Base-by-base conservation (phyloP, 2,888 invertebrate species). In the Ligdia adustata region DNA sequence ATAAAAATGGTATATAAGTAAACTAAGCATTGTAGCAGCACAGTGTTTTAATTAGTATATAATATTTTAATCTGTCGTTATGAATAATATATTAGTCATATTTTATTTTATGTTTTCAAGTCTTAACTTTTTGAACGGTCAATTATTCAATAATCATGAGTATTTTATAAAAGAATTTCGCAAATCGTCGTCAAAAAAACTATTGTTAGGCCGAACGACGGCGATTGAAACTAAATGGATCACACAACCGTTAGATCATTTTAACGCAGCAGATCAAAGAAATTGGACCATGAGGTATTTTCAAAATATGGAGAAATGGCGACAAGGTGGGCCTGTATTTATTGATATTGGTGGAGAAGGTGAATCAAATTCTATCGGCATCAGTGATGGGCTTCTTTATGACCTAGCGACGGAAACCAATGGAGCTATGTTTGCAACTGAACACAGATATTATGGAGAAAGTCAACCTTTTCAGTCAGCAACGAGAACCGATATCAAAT, bases 391-490 rank as follows among this genome's bases (percentile, higher is more conserved):
- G 2, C 31, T 32, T 6, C n/a, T 18, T 4, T 9, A 16, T 2
- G 16, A 32, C 5, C 11, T 32, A 5, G 31, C 31, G 11, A n/a
- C 3, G 5, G 31, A 15, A 32, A 32, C 31, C 2, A 16, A 9
- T 9, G 31, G 31, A 2, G 16, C 9, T 3, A 9, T 32, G 31
- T 16, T 32, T 18, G 16, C 11, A 3, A 32, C 11, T 6, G 31
- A 32, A 11, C 31, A 32, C 11, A 16, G 31, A 9, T 32, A 32
- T 9, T 32, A 32, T 32, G 31, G 31, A 16, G 9, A 32, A 16
- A 16, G 16, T 9, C 9, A 9, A 16, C 31, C 31, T 16, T 16
- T 32, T 3, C 5, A 16, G 1, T 2, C 2, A 1, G 9, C 14
- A 4, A 16, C 16, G 2, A 9, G 3, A 9, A 12, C 9, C 13